Evolutionary conservation across 64 coral and sea anemone species (phyloP).

Genomic region (Porites australiensis): DNA sequence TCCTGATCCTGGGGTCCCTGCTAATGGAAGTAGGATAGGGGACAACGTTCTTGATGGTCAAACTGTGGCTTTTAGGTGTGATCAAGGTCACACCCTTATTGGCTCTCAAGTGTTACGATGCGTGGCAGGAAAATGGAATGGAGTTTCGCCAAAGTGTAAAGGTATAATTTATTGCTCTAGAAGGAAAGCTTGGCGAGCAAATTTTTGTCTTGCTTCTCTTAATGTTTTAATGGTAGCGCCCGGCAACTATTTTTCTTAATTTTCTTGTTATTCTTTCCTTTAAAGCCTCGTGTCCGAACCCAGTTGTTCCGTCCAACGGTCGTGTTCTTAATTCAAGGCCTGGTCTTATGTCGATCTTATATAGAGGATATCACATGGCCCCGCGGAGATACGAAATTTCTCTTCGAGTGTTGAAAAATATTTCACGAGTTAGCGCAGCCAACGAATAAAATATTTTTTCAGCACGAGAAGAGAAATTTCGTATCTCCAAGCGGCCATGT

Average conservation of each 20-base stretch:
- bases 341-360: no score
- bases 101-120: constrained; percentile 54
- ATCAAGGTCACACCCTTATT: constrained; percentile 33
- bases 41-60: constrained; percentile 50
- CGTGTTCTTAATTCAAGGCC: neutral
- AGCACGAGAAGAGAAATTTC: no score
- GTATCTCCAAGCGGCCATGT: no score
- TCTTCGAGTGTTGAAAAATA: no score
- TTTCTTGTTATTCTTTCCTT: neutral
- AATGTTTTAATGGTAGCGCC: neutral
- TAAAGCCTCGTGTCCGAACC: neutral
- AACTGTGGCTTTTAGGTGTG: constrained; percentile 55
- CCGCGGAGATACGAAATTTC: no score
- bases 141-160: constrained; percentile 49
- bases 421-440: no score
- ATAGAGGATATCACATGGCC: no score
- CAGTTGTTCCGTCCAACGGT: constrained; percentile 10
- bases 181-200: neutral
- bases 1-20: constrained; percentile 9
- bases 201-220: neutral
- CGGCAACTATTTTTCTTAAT: neutral
- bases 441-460: no score
- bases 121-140: constrained; percentile 67
- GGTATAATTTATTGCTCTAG: constrained; percentile 14
- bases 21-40: constrained; percentile 42